Evolutionary conservation across 2,797 vertebrate species (phyloP).

Genomic region (Decapterus maruadsi): DNA sequence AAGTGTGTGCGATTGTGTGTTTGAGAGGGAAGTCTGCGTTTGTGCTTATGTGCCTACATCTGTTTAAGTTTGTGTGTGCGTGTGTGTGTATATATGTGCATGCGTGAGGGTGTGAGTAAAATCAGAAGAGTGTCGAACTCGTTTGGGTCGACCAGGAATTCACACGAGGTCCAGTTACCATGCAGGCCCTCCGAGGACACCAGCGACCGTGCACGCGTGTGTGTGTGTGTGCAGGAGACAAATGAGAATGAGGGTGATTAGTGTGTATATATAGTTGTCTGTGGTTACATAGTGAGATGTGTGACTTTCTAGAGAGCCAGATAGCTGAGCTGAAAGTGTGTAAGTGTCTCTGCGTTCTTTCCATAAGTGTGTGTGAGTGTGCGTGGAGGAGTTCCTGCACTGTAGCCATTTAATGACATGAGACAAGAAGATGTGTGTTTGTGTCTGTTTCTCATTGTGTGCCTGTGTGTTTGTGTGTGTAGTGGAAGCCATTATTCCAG

Average conservation of each 20-base stretch:
- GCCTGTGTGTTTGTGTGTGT: conserved; percentile 28
- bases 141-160: conserved; percentile 79
- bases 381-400: not conserved
- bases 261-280: conserved; percentile 66
- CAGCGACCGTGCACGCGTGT: conserved; percentile 39
- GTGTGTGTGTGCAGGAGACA: conserved; percentile 48
- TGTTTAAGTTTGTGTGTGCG: conserved; percentile 26
- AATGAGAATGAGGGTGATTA: conserved; percentile 69
- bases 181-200: conserved; percentile 64
- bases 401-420: too few species aligned
- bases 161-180: conserved; percentile 82
- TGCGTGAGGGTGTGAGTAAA: conserved; percentile 58
- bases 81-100: conserved; percentile 21
- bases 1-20: conserved; percentile 26
- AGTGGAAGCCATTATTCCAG: conserved; percentile 43
- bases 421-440: conserved; percentile 33
- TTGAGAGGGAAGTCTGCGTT: conserved; percentile 28
- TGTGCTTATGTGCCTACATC: conserved; percentile 21
- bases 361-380: conserved; percentile 47
- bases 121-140: conserved; percentile 78
- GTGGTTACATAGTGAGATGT: conserved; percentile 61
- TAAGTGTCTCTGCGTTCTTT: conserved; percentile 55
- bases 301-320: conserved; percentile 53
- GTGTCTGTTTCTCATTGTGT: conserved; percentile 25
- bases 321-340: conserved; percentile 29